Conservation (phyloP, 2,888 invertebrate genomes). For the Leptopilina syphax region DNA sequence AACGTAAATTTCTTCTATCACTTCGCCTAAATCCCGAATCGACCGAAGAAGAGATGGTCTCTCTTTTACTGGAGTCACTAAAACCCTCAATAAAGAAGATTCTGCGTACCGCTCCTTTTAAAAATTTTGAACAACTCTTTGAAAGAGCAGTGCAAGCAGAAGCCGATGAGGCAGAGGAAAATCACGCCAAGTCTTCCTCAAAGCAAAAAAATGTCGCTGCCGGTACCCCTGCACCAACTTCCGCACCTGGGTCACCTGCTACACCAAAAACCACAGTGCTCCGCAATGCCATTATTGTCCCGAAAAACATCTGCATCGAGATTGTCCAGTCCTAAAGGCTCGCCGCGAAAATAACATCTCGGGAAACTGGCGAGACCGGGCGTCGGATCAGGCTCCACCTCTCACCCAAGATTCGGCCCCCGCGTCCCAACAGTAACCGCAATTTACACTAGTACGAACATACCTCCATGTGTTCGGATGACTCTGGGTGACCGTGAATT, state of each 20-base stretch:
- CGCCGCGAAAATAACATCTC: neutral
- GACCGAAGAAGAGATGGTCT: neutral
- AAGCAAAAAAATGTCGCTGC: neutral
- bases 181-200: neutral
- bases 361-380: neutral
- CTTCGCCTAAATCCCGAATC: neutral
- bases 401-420: neutral
- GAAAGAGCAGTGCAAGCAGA: neutral
- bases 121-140: neutral
- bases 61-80: neutral
- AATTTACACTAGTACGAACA: neutral
- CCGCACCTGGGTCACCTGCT: neutral
- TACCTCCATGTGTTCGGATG: neutral
- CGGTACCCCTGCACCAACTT: neutral
- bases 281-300: neutral
- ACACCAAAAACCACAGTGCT: neutral
- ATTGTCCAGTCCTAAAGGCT: neutral
- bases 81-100: neutral
- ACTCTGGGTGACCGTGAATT: neutral
- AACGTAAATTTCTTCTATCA: neutral
- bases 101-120: neutral
- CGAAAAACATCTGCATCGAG: neutral
- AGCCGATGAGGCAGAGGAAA: neutral
- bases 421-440: neutral
- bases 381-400: neutral